These are phyloP conservation scores for Protaetia brevitarsis DNA, from an alignment of 1,140 invertebrate species.

Conservation along the genomic window DNA sequence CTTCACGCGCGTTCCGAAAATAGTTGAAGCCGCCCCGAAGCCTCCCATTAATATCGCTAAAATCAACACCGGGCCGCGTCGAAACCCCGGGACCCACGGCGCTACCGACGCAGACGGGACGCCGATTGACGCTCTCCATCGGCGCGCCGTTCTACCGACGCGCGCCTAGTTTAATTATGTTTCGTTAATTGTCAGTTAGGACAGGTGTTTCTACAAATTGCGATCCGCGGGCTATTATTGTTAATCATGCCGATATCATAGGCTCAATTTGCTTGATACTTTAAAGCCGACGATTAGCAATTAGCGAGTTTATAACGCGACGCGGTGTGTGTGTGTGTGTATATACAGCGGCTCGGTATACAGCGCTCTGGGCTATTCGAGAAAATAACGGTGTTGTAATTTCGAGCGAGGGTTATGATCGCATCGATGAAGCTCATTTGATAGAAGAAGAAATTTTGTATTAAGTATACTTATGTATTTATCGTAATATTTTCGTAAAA, in stretches of 20 bases:
- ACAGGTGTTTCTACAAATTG: constrained; percentile 26
- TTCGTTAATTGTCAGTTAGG: constrained; percentile 23
- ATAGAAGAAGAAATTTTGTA: no score
- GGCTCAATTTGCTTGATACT: constrained; percentile 20
- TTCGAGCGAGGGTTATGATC: no score
- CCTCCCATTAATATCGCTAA: constrained; percentile 9
- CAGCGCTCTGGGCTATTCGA: no score
- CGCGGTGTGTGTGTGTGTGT: no score
- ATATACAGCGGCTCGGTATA: no score
- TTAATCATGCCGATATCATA: constrained; percentile 25
- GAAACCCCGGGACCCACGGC: no score
- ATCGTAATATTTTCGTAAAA: no score
- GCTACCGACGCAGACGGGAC: no score
- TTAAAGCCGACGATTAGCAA: constrained; percentile 9
- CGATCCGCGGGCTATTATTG: constrained; percentile 22
- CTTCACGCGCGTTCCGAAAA: background rate
- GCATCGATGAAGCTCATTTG: no score
- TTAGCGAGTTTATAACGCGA: constrained; percentile 10
- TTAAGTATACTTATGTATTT: no score
- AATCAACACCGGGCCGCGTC: constrained; percentile 6
- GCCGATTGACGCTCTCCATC: no score
- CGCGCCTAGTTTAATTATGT: constrained; percentile 23
- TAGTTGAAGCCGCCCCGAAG: background rate
- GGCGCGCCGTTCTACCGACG: background rate
- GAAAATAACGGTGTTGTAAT: no score